Percentiles rank a stretch among this genome's conserved stretches.
Conservation (phyloP, 2,888 invertebrate species). For the Cerastis rubricosa region DNA sequence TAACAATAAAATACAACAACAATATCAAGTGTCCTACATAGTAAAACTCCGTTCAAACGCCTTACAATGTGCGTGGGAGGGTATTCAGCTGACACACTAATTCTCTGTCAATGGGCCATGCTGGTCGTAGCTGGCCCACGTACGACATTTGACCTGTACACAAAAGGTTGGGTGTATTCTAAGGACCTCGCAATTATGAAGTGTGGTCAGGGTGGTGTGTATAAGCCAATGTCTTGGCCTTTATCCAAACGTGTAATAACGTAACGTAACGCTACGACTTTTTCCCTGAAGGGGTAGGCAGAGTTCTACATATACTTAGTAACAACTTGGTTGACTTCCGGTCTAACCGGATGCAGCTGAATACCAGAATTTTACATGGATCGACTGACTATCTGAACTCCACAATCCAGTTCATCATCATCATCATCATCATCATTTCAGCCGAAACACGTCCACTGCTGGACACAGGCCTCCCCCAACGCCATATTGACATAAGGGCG, state of each 20-base stretch:
- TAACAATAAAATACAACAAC: constrained; percentile 19
- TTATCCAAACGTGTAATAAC: neutral
- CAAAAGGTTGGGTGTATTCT: constrained; percentile 20
- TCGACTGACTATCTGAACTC: no score
- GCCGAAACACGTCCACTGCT: no score
- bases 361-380: no score
- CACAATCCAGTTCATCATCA: no score
- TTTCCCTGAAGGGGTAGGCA: neutral
- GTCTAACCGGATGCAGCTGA: no score
- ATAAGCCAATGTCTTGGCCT: constrained; percentile 6
- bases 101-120: constrained; percentile 20
- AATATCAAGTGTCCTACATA: constrained; percentile 22
- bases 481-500: no score
- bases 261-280: neutral
- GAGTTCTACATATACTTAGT: neutral
- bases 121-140: neutral
- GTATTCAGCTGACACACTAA: constrained; percentile 44
- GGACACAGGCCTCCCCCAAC: no score
- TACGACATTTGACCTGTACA: constrained; percentile 10
- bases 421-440: no score
- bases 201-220: constrained; percentile 7
- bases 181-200: constrained; percentile 18
- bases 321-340: neutral
- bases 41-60: constrained; percentile 20
- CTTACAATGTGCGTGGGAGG: constrained; percentile 38